Conservation (phyloP, 64 coral and sea anemone genomes). For the Montipora efflorescens region DNA sequence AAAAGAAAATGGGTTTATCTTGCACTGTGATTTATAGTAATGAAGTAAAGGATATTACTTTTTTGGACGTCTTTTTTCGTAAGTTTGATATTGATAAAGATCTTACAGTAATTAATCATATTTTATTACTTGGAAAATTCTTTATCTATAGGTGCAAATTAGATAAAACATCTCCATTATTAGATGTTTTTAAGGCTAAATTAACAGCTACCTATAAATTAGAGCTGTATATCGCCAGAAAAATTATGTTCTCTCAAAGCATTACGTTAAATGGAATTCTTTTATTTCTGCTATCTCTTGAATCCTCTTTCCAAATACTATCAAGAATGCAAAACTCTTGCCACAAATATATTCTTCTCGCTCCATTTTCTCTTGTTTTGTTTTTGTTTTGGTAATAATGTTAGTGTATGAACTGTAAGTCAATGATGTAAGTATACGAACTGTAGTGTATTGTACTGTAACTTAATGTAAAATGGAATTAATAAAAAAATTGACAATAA, state of each 20-base stretch:
- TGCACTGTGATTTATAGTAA: neutral
- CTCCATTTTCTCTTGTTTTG: too few species aligned
- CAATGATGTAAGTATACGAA: too few species aligned
- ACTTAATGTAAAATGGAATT: too few species aligned
- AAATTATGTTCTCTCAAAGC: neutral
- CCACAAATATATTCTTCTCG: too few species aligned
- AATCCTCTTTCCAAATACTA: too few species aligned
- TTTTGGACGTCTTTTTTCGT: neutral
- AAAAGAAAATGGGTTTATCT: neutral
- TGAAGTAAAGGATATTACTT: neutral
- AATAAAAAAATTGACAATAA: too few species aligned
- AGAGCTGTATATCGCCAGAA: neutral
- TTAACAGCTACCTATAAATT: neutral
- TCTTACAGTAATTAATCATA: neutral
- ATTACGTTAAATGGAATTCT: neutral
- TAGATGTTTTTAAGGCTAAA: constrained; percentile 19
- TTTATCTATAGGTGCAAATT: neutral
- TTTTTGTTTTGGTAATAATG: too few species aligned
- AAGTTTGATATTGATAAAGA: constrained; percentile 8
- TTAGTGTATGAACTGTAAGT: too few species aligned
- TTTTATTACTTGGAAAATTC: neutral
- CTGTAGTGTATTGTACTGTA: too few species aligned
- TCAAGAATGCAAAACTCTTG: too few species aligned
- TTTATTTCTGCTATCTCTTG: too few species aligned
- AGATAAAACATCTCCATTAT: neutral